phyloP scores from a whole-genome alignment of 1,140 invertebrate genomes.

The Lordiphosa collinella region DNA sequence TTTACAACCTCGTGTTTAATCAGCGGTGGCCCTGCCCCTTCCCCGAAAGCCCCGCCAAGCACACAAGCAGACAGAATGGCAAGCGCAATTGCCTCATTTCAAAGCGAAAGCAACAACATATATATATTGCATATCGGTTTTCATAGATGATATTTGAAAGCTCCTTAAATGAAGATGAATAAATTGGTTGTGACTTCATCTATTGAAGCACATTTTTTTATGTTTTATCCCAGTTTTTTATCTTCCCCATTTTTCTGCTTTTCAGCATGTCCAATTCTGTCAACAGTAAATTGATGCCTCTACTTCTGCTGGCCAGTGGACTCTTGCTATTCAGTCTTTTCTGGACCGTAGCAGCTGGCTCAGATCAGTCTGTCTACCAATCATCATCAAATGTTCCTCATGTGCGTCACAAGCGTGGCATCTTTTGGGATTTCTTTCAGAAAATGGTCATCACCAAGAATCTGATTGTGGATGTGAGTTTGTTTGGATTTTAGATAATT shows the following conservation, averaged over 20 bases:
- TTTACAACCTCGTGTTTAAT: too few relatives aligned
- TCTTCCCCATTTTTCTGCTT: background rate
- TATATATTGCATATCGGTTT: too few relatives aligned
- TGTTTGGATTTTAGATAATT: background rate
- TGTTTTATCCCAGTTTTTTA: background rate
- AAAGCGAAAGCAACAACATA: too few relatives aligned
- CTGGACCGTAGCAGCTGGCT: background rate
- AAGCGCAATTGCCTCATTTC: too few relatives aligned
- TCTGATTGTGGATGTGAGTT: conserved; percentile 68
- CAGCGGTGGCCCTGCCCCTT: too few relatives aligned
- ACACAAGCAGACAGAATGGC: too few relatives aligned
- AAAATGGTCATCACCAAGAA: conserved; percentile 73
- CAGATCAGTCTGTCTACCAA: background rate
- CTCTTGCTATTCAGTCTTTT: conserved; percentile 24
- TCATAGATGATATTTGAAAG: too few relatives aligned
- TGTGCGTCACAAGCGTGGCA: conserved; percentile 55
- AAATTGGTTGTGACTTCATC: too few relatives aligned
- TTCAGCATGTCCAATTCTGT: conserved; percentile 9
- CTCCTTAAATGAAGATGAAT: too few relatives aligned
- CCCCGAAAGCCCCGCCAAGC: too few relatives aligned
- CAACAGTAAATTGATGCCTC: conserved; percentile 1
- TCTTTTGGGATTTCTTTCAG: conserved; percentile 75
- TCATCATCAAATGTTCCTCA: conserved; percentile 17
- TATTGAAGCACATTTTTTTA: background rate
- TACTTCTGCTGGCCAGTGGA: conserved; percentile 9